Evolutionary conservation across 2,888 invertebrate genomes (phyloP), one percentile per base, ranked within the genome.

Genomic region (Rotaria sp.): DNA sequence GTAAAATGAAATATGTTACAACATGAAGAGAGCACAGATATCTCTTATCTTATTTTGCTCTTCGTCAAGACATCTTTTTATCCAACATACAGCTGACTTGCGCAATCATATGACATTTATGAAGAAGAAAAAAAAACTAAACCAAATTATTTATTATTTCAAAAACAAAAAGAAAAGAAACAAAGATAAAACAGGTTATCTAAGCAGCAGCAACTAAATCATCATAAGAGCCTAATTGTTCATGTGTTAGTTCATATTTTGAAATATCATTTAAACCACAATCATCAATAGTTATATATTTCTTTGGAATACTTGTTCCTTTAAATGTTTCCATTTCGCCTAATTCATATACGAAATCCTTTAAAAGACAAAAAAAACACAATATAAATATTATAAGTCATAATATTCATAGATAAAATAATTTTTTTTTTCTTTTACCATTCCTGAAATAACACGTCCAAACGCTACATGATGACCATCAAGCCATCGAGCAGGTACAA

Each of bases 381-480:
- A 57, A n/a, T 10, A 57, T n/a, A 26, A 26, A 57, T n/a, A n/a
- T n/a, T 57, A 45, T 57, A 1, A 26, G 18, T 57, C 1, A n/a
- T 8, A 8, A 57, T 57, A 13, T 15, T 57, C 24, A 57, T 2
- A 57, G 18, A n/a, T 15, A 50, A 50, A 50, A 15, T 15, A 50
- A 50, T 50, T 50, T 15, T 50, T 50, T 15, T 2, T 50, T n/a
- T n/a, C 26, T 26, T 26, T 57, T 67, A 67, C 67, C 88, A 89
- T 89, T 88, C 91, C 91, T 80, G 88, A 88, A 87, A 91, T 87
- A 84, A 91, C 89, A 88, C 91, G 91, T 45, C 91, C 91, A 87
- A 91, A 91, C 18, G 90, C 91, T 2, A 91, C 91, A 88, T 91
- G 91, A 87, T 90, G 90, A 41, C 89, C 88, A 87, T 91, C 91